Evolutionary conservation across 1,140 invertebrate species (phyloP), one percentile per base, ranked within the genome.

Genomic region (Orchestia grillus): DNA sequence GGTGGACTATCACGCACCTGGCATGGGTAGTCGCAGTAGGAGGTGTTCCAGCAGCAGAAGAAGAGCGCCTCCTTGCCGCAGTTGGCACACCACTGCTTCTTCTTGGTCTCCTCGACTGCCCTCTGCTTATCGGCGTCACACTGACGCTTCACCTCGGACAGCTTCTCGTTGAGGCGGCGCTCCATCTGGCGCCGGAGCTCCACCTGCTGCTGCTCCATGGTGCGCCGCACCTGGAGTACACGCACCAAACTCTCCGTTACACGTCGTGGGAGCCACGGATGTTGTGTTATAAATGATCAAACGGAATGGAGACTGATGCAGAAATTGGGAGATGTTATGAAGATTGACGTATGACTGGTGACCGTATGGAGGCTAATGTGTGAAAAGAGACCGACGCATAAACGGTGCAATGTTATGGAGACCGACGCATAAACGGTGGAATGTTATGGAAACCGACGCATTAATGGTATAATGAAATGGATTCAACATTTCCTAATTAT

Each of bases 31-130:
- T 98, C 98, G 97, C 99, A 99, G 97, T 99, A 99, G 57, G 98
- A 98, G 0, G 99, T 99, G 97, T 99, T 99, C 99, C 99, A 99
- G 97, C 99, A 99, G 97, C 99, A 99, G 97, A 99, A 99, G 97
- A 99, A 99, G 96, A 98, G 98, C 0, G 99, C 98, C 97, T 99
- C 99, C 96, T 98, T 98, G 91, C 98, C 98, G 97, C 99, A 99
- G 97, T 98, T 98, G 0, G 98, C 98, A 97, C 99, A 99, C 99
- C 99, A 99, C 97, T 99, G 98, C 97, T 98, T 99, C 62, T 98
- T 98, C 97, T 99, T 99, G 0, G 98, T 98, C 96, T 98, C 98
- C 95, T 98, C 98, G 0, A 99, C 97, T n/a, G 98, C 98, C 77
- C 98, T 98, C 96, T 98, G 97, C 94, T 98, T 98, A 95, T 98